phyloP scores from a whole-genome alignment of 2,888 invertebrate species.

The Cephalotes varians region DNA sequence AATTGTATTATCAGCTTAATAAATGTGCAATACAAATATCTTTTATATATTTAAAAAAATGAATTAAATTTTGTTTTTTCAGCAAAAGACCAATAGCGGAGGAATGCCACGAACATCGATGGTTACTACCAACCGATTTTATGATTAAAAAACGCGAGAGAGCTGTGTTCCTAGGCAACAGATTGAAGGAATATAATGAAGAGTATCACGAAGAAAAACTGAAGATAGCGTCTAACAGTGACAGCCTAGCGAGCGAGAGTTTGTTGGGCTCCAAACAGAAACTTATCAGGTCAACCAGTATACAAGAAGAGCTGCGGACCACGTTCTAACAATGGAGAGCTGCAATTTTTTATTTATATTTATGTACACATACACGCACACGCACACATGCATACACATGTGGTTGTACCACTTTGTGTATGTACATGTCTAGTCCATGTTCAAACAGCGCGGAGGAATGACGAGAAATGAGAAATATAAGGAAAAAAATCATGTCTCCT shows the following conservation, averaged over 20 bases:
- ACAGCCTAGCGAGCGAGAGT: slow-evolving; percentile 87
- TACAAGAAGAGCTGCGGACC: slow-evolving; percentile 93
- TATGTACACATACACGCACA: slow-evolving; percentile 62
- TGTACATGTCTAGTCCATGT: slow-evolving; percentile 72
- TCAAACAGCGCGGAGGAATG: slow-evolving; percentile 55
- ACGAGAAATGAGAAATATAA: slow-evolving; percentile 56
- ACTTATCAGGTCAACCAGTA: slow-evolving; percentile 92
- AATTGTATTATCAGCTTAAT: background rate
- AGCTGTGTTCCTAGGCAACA: slow-evolving; percentile 93
- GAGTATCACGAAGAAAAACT: slow-evolving; percentile 92
- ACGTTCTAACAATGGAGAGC: slow-evolving; percentile 81
- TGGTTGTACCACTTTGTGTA: slow-evolving; percentile 67
- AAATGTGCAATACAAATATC: background rate
- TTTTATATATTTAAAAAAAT: slow-evolving; percentile 53
- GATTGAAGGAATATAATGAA: slow-evolving; percentile 93
- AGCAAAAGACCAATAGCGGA: slow-evolving; percentile 97
- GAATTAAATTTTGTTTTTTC: slow-evolving; percentile 65
- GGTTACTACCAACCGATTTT: slow-evolving; percentile 96
- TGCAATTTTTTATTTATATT: slow-evolving; percentile 79
- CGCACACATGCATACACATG: slow-evolving; percentile 2
- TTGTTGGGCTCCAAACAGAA: slow-evolving; percentile 87
- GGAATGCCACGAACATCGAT: slow-evolving; percentile 98
- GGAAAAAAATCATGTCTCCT: slow-evolving; percentile 74
- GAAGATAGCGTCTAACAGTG: slow-evolving; percentile 88
- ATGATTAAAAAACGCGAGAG: slow-evolving; percentile 97